Conservation (phyloP, 2,888 invertebrate species). For the Adineta ricciae region DNA sequence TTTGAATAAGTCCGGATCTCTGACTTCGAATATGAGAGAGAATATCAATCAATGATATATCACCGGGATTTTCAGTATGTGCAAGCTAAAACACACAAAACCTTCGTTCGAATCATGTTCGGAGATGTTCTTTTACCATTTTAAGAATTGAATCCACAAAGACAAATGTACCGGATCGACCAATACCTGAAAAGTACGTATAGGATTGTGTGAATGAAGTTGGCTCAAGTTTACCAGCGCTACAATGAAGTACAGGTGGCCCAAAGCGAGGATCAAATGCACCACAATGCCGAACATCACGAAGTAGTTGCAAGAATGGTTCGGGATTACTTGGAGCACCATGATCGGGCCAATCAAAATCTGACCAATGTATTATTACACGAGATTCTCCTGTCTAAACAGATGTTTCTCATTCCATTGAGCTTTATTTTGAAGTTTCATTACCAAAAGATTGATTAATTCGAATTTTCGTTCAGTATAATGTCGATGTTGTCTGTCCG, state of each 20-base stretch:
- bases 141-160: slow-evolving; percentile 61
- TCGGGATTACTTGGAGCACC: background rate
- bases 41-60: slow-evolving; percentile 69
- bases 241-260: background rate
- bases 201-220: slow-evolving; percentile 42
- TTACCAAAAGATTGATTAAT: background rate
- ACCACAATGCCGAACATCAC: slow-evolving; percentile 3
- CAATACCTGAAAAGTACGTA: slow-evolving; percentile 66
- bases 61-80: slow-evolving; percentile 62
- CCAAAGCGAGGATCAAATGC: background rate
- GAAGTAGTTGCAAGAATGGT: background rate
- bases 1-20: slow-evolving; percentile 89
- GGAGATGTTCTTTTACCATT: slow-evolving; percentile 17
- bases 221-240: slow-evolving; percentile 48
- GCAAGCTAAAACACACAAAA: slow-evolving; percentile 61
- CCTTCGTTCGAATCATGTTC: background rate
- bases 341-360: slow-evolving; percentile 16
- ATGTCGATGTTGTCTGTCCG: background rate
- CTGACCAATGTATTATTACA: background rate
- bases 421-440: background rate
- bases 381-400: background rate
- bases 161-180: slow-evolving; percentile 89
- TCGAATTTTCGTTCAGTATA: slow-evolving; percentile 11
- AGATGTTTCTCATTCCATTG: background rate
- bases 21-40: slow-evolving; percentile 56